Percentiles rank a stretch among this genome's conserved stretches.
These are phyloP conservation scores for Lagocephalus sceleratus DNA, from an alignment of 2,797 vertebrate genomes.

Conservation along the genomic window DNA sequence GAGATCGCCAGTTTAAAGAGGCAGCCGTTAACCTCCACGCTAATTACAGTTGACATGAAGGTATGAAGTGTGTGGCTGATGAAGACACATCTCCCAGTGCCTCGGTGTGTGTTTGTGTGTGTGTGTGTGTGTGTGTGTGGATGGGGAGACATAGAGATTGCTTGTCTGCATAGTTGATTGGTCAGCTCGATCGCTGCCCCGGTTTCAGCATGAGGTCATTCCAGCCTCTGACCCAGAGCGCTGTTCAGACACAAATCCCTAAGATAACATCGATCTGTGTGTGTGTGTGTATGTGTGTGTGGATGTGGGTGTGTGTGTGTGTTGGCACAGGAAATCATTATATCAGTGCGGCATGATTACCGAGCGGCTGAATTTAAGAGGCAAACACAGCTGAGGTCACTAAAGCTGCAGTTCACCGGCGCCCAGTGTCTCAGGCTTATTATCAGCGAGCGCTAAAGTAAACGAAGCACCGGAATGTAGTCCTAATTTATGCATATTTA, in stretches of 20 bases:
- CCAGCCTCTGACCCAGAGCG: slow-evolving; percentile 13
- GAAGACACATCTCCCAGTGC: neutral
- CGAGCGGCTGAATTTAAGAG: slow-evolving; percentile 15
- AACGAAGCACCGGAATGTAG: neutral
- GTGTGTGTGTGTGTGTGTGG: neutral
- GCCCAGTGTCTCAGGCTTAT: slow-evolving; percentile 2
- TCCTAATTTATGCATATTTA: too few relatives aligned
- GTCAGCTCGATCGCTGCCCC: slow-evolving; percentile 25
- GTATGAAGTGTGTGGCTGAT: neutral
- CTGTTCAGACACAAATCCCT: slow-evolving; percentile 15
- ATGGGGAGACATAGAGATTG: neutral
- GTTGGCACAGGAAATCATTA: slow-evolving; percentile 43
- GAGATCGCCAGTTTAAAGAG: slow-evolving; percentile 20
- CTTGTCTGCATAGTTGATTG: slow-evolving; percentile 13
- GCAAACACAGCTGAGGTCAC: slow-evolving; percentile 18
- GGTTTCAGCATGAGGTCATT: slow-evolving; percentile 41
- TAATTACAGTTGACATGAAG: neutral
- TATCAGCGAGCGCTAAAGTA: slow-evolving; percentile 1
- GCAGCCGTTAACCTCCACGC: neutral
- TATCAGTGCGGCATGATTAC: slow-evolving; percentile 15
- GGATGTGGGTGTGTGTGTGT: slow-evolving; percentile 22
- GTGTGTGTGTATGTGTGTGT: slow-evolving; percentile 25
- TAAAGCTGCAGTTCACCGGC: slow-evolving; percentile 1
- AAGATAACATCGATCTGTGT: slow-evolving; percentile 38
- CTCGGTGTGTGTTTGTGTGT: slow-evolving; percentile 3